Evolutionary conservation across 2,113 vertebrate genomes (phyloP).

Genomic region (Dasyurus viverrinus): DNA sequence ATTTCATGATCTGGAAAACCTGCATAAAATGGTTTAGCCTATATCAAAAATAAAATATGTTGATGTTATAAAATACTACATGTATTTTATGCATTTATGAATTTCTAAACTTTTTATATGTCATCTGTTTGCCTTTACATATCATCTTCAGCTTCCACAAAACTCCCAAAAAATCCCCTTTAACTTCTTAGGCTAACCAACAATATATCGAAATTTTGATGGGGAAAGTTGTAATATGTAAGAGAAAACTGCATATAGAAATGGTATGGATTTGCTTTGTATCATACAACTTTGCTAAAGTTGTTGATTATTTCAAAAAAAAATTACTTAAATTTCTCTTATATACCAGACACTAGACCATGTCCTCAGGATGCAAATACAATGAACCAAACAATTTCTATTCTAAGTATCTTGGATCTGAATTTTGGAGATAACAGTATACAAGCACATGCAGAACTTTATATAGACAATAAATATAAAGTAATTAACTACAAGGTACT

Average conservation of each 20-base stretch:
- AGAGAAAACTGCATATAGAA: too few species aligned
- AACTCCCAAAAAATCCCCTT: background rate
- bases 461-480: too few species aligned
- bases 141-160: background rate
- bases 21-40: background rate
- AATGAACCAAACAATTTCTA: background rate
- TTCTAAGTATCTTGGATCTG: background rate
- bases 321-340: too few species aligned
- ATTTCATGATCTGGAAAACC: background rate
- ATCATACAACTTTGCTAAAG: background rate
- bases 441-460: too few species aligned
- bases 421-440: background rate
- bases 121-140: background rate
- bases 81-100: background rate
- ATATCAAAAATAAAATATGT: background rate
- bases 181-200: background rate
- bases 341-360: too few species aligned
- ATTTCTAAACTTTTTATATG: background rate
- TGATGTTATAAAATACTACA: background rate
- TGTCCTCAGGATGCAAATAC: background rate
- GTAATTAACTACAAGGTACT: too few species aligned
- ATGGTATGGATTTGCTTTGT: background rate
- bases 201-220: background rate
- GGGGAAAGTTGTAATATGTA: background rate
- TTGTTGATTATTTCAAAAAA: background rate